A percentile compares a stretch with the other conserved stretches of the same genome.
These are phyloP conservation scores for Drosophila phalerata DNA, from an alignment of 2,888 invertebrate species.

Conservation along the genomic window DNA sequence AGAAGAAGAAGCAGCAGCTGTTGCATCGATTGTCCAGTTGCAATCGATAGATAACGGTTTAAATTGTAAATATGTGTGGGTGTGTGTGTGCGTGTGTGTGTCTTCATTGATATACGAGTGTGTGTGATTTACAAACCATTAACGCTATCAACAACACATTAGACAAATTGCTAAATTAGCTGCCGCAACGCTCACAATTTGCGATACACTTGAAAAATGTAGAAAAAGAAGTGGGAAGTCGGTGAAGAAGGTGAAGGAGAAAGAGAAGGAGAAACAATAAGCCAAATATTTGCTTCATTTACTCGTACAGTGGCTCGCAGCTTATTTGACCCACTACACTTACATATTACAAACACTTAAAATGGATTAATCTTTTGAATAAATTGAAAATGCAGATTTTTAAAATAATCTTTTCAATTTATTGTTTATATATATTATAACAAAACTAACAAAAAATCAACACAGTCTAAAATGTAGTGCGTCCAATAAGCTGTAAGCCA, in stretches of 20 bases:
- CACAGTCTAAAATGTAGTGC: too few species aligned
- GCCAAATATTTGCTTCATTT: constrained; percentile 20
- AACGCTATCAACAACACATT: constrained; percentile 76
- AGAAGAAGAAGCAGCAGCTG: constrained; percentile 16
- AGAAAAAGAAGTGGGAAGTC: constrained; percentile 3
- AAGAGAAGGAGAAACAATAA: constrained; percentile 11
- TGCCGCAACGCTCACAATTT: constrained; percentile 53
- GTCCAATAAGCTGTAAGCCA: too few species aligned
- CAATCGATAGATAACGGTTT: constrained; percentile 39
- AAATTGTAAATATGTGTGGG: constrained; percentile 1
- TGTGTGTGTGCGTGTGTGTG: constrained; percentile 12
- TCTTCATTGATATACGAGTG: constrained; percentile 40
- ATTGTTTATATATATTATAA: too few species aligned
- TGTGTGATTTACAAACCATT: constrained; percentile 80
- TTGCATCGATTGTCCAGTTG: constrained; percentile 28
- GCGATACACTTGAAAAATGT: constrained; percentile 32
- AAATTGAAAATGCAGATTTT: too few species aligned
- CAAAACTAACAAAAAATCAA: too few species aligned
- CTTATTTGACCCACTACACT: too few species aligned
- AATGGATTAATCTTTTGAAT: too few species aligned
- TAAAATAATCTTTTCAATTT: too few species aligned
- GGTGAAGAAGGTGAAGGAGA: constrained; percentile 12
- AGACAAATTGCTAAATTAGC: constrained; percentile 81
- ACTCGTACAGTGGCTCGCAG: not conserved
- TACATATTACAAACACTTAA: too few species aligned